Conservation (phyloP, 2,888 invertebrate species). For the Trissolcus brochymenae region DNA sequence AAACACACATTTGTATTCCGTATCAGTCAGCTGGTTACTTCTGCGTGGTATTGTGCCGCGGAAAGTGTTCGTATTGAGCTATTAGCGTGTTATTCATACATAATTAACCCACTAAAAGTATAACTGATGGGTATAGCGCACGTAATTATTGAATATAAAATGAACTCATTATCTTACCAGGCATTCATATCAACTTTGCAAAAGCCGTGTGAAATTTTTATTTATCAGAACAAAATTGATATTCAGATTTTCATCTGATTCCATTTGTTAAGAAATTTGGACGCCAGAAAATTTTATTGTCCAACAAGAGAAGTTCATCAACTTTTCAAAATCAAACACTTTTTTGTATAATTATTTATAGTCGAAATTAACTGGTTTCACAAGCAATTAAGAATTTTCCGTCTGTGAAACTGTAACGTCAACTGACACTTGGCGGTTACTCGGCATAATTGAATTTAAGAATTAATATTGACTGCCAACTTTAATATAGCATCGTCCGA, state of each 20-base stretch:
- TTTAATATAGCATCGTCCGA: constrained; percentile 65
- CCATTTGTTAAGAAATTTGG: not conserved
- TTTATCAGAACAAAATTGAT: not conserved
- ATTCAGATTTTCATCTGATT: not conserved
- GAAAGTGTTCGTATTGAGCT: constrained; percentile 42
- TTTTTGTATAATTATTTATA: too few species aligned
- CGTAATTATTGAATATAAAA: constrained; percentile 44
- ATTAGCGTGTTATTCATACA: constrained; percentile 49
- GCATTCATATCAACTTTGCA: constrained; percentile 7
- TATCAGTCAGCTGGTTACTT: constrained; percentile 16
- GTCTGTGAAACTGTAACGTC: constrained; percentile 10
- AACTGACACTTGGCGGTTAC: constrained; percentile 66
- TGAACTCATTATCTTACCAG: constrained; percentile 24
- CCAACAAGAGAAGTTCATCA: too few species aligned
- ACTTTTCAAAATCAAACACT: too few species aligned
- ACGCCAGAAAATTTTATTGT: not conserved
- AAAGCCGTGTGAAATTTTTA: constrained; percentile 18
- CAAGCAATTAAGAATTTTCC: too few species aligned
- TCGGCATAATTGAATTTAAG: constrained; percentile 72
- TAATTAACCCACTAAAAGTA: constrained; percentile 44
- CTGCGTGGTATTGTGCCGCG: constrained; percentile 33
- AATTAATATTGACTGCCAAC: constrained; percentile 67
- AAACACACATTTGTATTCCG: constrained; percentile 42
- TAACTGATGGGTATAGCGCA: constrained; percentile 37
- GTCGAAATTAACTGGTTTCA: too few species aligned